These are phyloP conservation scores for Lithodes maja DNA, from an alignment of 2,888 invertebrate genomes.

Conservation along the genomic window DNA sequence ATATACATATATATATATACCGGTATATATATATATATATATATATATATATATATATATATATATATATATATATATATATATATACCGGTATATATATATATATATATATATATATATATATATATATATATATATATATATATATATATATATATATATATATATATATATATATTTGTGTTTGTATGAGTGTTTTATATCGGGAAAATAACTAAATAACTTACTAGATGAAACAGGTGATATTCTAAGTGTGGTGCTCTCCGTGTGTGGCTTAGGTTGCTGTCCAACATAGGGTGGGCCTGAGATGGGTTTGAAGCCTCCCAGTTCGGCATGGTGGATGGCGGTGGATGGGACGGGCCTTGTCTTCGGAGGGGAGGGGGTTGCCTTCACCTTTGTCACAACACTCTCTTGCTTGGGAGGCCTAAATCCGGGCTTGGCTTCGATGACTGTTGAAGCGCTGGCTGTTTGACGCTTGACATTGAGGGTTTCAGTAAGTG, in stretches of 20 bases:
- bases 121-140: too few species aligned
- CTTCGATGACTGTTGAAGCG: background rate
- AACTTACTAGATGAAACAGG: background rate
- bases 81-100: background rate
- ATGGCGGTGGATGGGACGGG: background rate
- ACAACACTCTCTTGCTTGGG: conserved; percentile 27
- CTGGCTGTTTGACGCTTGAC: conserved; percentile 4
- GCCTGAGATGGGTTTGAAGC: conserved; percentile 44
- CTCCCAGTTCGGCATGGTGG: conserved; percentile 6
- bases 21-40: conserved; percentile 29
- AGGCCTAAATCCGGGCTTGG: conserved; percentile 22
- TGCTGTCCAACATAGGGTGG: background rate
- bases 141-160: too few species aligned
- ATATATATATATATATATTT: too few species aligned
- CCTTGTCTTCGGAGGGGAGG: background rate
- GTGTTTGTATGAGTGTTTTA: background rate
- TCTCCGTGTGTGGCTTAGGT: conserved; percentile 19
- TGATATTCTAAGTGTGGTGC: conserved; percentile 21
- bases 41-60: conserved; percentile 30
- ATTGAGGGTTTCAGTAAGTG: background rate
- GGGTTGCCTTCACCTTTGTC: conserved; percentile 20
- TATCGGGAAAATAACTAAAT: background rate
- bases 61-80: conserved; percentile 21
- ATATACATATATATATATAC: too few species aligned
- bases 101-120: too few species aligned